phyloP scores from a whole-genome alignment of 1,140 invertebrate genomes.

The Megathymus violae region DNA sequence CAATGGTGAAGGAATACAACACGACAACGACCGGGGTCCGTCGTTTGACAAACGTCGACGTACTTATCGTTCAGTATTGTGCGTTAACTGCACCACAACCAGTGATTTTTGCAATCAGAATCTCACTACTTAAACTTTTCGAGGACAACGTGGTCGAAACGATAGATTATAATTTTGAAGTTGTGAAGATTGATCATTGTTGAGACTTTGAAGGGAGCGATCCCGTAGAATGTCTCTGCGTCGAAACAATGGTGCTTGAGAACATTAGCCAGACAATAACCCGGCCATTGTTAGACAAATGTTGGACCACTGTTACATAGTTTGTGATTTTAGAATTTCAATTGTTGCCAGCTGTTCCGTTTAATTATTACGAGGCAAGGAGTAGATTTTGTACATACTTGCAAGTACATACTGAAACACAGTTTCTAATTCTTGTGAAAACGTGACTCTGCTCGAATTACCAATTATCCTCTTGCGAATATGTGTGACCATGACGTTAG shows the following conservation, averaged over 20 bases:
- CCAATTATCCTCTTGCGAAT: no score
- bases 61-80: no score
- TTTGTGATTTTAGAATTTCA: slow-evolving; percentile 6
- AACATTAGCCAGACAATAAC: slow-evolving; percentile 19
- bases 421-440: no score
- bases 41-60: no score
- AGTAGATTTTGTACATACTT: background rate
- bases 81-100: background rate
- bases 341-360: background rate
- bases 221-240: slow-evolving; percentile 6
- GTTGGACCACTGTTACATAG: slow-evolving; percentile 3
- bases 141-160: background rate
- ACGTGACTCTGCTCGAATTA: no score
- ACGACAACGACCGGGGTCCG: no score
- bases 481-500: no score
- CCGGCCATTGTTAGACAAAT: slow-evolving; percentile 13
- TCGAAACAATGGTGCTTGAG: slow-evolving; percentile 6
- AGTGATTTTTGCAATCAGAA: slow-evolving; percentile 1
- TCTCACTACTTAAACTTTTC: background rate
- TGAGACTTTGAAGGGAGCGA: slow-evolving; percentile 12
- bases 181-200: slow-evolving; percentile 5
- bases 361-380: background rate
- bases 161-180: slow-evolving; percentile 11
- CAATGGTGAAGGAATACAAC: no score
- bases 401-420: background rate